A percentile compares a stretch with the other conserved stretches of the same genome.
Evolutionary conservation across 1,140 invertebrate genomes (phyloP).

Genomic region (Stegodyphus dumicola): DNA sequence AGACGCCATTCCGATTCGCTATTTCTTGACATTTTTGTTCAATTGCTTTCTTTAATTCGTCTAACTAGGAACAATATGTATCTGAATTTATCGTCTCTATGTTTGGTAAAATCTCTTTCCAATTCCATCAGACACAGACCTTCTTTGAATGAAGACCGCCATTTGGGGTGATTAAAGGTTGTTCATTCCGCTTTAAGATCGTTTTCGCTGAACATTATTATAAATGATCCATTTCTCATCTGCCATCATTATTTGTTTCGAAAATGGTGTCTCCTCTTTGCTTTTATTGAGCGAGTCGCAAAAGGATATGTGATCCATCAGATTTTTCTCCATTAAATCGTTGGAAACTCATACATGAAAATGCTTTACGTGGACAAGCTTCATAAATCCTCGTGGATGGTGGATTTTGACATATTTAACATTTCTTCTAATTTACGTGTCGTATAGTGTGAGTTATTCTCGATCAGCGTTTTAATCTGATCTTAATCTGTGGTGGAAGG

Average conservation of each 20-base stretch:
- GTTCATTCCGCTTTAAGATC: constrained; percentile 5
- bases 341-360: not conserved
- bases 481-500: too few species aligned
- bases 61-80: constrained; percentile 15
- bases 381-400: not conserved
- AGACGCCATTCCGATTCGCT: constrained; percentile 2
- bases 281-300: not conserved
- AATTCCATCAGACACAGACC: constrained; percentile 24
- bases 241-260: not conserved
- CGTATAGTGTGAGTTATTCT: not conserved
- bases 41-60: not conserved
- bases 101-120: constrained; percentile 24
- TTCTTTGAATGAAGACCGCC: constrained; percentile 2
- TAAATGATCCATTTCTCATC: constrained; percentile 10
- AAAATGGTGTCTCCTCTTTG: not conserved
- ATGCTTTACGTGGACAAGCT: not conserved
- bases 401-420: not conserved
- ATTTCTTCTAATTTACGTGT: not conserved
- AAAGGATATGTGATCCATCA: not conserved
- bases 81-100: constrained; percentile 35
- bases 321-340: not conserved
- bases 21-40: constrained; percentile 16
- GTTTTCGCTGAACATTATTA: not conserved
- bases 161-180: not conserved
- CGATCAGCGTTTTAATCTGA: too few species aligned